A percentile compares a stretch with the other conserved stretches of the same genome.
phyloP scores from a whole-genome alignment of 64 coral and sea anemone species.

The Dendronephthya gigantea region DNA sequence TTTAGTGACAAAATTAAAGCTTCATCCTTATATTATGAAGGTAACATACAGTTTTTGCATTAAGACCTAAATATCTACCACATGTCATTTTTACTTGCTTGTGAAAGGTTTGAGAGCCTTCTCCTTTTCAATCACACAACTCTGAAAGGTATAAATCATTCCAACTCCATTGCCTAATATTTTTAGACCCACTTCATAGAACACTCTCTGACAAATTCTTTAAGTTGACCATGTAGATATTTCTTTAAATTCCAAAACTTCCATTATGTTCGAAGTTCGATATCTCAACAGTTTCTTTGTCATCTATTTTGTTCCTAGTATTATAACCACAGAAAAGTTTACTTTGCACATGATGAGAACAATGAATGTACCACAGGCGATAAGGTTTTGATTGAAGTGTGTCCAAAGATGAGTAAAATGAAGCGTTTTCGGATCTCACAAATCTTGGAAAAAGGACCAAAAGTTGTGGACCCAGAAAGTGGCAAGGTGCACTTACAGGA shows the following conservation, averaged over 20 bases:
- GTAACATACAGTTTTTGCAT: slow-evolving; percentile 10
- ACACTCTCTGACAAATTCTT: too few relatives aligned
- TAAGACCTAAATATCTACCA: too few relatives aligned
- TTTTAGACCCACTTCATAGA: too few relatives aligned
- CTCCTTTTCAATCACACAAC: too few relatives aligned
- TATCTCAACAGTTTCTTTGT: not conserved
- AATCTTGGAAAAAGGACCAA: slow-evolving; percentile 79
- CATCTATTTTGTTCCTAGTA: slow-evolving; percentile 45
- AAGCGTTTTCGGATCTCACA: slow-evolving; percentile 71
- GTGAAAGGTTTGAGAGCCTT: too few relatives aligned
- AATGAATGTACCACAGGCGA: slow-evolving; percentile 83
- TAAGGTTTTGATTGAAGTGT: slow-evolving; percentile 76
- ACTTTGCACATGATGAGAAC: slow-evolving; percentile 94
- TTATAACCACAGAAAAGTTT: slow-evolving; percentile 96
- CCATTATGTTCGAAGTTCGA: not conserved
- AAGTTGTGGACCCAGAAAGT: slow-evolving; percentile 59
- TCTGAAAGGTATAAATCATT: too few relatives aligned
- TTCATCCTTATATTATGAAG: slow-evolving; percentile 75
- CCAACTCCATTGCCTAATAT: too few relatives aligned
- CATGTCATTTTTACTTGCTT: too few relatives aligned
- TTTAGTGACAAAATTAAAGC: slow-evolving; percentile 80
- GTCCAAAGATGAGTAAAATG: slow-evolving; percentile 68
- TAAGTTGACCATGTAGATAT: too few relatives aligned
- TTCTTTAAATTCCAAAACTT: too few relatives aligned
- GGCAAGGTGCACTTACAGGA: slow-evolving; percentile 78